These are phyloP conservation scores for Belonocnema kinseyi DNA, from an alignment of 1,140 invertebrate species.

Conservation along the genomic window DNA sequence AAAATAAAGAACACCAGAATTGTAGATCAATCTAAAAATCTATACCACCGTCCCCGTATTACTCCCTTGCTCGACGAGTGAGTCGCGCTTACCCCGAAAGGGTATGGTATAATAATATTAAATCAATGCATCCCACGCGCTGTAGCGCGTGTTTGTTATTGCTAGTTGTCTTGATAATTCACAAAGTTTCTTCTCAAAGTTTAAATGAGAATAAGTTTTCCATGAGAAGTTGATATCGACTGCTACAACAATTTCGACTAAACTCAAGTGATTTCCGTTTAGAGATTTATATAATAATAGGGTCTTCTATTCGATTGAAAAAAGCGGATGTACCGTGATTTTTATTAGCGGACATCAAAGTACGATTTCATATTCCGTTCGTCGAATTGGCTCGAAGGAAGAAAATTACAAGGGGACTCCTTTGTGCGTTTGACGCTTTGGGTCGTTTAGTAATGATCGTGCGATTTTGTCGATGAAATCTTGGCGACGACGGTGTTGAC, in stretches of 20 bases:
- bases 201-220: too few relatives aligned
- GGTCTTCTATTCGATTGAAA: background rate
- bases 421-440: conserved; percentile 35
- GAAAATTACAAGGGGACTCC: conserved; percentile 11
- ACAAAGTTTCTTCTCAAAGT: too few relatives aligned
- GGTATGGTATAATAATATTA: too few relatives aligned
- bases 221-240: too few relatives aligned
- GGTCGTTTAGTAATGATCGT: conserved; percentile 46
- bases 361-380: conserved; percentile 37
- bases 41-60: too few relatives aligned
- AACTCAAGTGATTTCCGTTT: background rate
- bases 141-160: too few relatives aligned
- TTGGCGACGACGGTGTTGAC: conserved; percentile 52
- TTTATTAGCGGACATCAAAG: conserved; percentile 49
- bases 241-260: background rate
- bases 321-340: conserved; percentile 36
- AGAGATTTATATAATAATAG: conserved; percentile 14
- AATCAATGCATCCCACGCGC: too few relatives aligned
- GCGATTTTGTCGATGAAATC: conserved; percentile 50
- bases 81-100: too few relatives aligned
- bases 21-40: too few relatives aligned
- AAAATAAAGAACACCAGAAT: too few relatives aligned
- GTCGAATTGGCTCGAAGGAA: conserved; percentile 24
- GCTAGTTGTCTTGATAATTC: too few relatives aligned
- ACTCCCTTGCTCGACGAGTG: too few relatives aligned